These are phyloP conservation scores for Nipponacmea schrenckii DNA, from an alignment of 2,888 invertebrate genomes.

Conservation along the genomic window DNA sequence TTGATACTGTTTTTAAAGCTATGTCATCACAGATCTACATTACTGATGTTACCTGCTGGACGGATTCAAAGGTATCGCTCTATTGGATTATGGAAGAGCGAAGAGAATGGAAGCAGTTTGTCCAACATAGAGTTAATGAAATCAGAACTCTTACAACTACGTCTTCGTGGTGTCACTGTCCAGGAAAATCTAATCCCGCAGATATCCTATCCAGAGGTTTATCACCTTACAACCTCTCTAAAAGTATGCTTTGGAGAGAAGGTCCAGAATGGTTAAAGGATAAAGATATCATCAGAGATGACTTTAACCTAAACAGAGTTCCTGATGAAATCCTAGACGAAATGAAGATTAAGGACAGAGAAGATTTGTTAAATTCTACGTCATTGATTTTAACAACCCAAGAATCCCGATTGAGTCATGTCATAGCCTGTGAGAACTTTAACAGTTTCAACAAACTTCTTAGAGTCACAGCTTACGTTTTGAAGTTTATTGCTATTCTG, in stretches of 20 bases:
- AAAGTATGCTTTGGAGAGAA: neutral
- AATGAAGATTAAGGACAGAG: constrained; percentile 1
- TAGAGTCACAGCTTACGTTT: neutral
- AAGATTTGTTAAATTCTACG: too few species aligned
- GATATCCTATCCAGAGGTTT: neutral
- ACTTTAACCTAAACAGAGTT: too few species aligned
- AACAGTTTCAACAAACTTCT: neutral
- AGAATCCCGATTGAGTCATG: neutral
- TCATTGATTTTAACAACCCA: neutral
- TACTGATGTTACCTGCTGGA: neutral
- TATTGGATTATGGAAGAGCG: neutral
- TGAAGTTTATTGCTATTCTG: neutral
- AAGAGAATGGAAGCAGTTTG: neutral
- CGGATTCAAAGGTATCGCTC: neutral
- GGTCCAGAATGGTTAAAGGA: too few species aligned
- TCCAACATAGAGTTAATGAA: neutral
- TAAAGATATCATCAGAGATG: too few species aligned
- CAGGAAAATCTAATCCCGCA: neutral
- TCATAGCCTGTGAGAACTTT: neutral
- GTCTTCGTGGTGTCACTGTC: neutral
- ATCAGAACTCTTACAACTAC: neutral
- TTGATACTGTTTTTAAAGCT: neutral
- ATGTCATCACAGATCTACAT: neutral
- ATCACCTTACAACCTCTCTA: neutral
- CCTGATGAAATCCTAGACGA: neutral